Base-by-base conservation (phyloP, 2,888 invertebrate genomes). In the Bugula neritina region DNA sequence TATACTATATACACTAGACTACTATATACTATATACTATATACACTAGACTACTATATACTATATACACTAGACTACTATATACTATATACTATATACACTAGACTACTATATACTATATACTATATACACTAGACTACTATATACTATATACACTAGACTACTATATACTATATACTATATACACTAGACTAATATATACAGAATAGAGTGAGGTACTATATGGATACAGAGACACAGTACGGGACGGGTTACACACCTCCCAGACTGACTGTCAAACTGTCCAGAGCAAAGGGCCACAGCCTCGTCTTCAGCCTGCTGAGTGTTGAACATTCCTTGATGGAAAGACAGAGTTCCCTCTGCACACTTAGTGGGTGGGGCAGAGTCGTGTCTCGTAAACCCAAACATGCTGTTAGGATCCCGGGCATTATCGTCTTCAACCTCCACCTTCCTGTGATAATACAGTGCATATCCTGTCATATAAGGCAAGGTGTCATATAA, bases 241-340 rank as follows among this genome's bases (percentile, higher is more conserved):
- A n/a, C n/a, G n/a, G n/a, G n/a, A n/a, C n/a, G n/a, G n/a, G 43
- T 43, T 10, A 63, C 63, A 31, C 5, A 63, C 63, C 17, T 13
- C 17, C 10, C 5, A 31, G 21, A 27, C 29, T 21, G 63, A 23
- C 31, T 29, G 10, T 31, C 63, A 63, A 63, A 63, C 31, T 27
- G 63, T 27, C 63, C 63, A 13, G 63, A 63, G 31, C 63, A 63
- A 31, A 63, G 63, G 5, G 31, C 63, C 27, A 25, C 63, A 13
- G 31, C 3, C 31, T 63, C 63, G 31, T 63, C 63, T 63, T 63
- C 63, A 25, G 63, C 63, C 31, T 63, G 63, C n/a, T 63, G 63
- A 10, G 63, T 63, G 63, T 27, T 63, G n/a, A 63, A 63, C 63
- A 63, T 63, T 2, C n/a, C 63, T 31, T 63, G 63, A 29, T 27